Conservation (phyloP, 1,140 invertebrate species). For the Anthonomus grandis region DNA sequence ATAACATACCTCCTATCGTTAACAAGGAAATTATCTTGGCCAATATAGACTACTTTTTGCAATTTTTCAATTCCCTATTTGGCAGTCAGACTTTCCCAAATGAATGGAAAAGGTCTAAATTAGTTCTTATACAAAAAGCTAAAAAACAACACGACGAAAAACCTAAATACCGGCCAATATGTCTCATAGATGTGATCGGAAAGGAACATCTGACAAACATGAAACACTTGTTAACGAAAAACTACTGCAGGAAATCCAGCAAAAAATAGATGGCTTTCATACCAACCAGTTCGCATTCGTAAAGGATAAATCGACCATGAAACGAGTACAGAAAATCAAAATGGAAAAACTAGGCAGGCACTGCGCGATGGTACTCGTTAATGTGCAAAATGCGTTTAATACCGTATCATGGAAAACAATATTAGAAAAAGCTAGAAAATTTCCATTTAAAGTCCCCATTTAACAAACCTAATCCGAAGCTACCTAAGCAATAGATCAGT, state of each 20-base stretch:
- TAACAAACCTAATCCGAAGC: slow-evolving; percentile 2
- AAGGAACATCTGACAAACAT: slow-evolving; percentile 24
- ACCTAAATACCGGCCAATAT: slow-evolving; percentile 27
- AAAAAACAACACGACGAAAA: background rate
- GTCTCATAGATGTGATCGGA: slow-evolving; percentile 31
- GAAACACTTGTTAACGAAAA: slow-evolving; percentile 27
- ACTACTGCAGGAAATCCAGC: slow-evolving; percentile 7
- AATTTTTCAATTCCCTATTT: slow-evolving; percentile 3
- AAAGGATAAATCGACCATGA: background rate
- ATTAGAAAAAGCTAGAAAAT: background rate
- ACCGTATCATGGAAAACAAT: slow-evolving; percentile 21
- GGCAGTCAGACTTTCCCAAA: background rate
- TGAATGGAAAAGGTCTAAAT: background rate
- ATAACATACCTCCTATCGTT: slow-evolving; percentile 27
- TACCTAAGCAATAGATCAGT: slow-evolving; percentile 18
- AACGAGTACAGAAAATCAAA: slow-evolving; percentile 31
- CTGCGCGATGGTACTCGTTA: slow-evolving; percentile 20
- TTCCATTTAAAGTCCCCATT: slow-evolving; percentile 3
- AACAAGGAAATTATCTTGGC: slow-evolving; percentile 10
- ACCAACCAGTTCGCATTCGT: slow-evolving; percentile 14
- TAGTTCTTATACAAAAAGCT: background rate
- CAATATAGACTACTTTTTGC: background rate
- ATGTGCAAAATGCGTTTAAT: slow-evolving; percentile 33
- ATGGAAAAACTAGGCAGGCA: slow-evolving; percentile 25
- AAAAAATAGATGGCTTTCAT: slow-evolving; percentile 8